Percentiles rank a stretch among this genome's conserved stretches.
Conservation (phyloP, 2,888 invertebrate genomes). For the Liodrosophila aerea region DNA sequence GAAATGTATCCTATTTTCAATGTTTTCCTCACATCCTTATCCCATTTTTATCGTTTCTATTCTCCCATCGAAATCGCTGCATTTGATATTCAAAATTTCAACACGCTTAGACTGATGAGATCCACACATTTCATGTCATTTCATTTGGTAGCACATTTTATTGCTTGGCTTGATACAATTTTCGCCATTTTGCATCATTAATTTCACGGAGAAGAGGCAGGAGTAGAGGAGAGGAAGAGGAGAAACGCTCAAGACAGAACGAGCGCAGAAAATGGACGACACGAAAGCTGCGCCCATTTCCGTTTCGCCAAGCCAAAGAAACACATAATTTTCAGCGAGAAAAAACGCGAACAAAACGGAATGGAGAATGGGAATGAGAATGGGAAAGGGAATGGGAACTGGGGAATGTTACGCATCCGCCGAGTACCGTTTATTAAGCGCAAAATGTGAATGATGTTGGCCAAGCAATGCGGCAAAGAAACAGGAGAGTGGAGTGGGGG, state of each 20-base stretch:
- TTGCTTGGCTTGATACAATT: slow-evolving; percentile 21
- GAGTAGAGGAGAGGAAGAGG: not conserved
- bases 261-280: not conserved
- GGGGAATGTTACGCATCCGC: slow-evolving; percentile 2
- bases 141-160: slow-evolving; percentile 1
- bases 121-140: not conserved
- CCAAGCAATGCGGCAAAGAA: not conserved
- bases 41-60: too few species aligned
- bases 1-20: too few species aligned
- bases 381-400: not conserved
- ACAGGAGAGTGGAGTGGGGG: not conserved
- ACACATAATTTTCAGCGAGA: not conserved
- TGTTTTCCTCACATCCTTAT: too few species aligned
- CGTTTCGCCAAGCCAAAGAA: not conserved
- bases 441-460: slow-evolving; percentile 30
- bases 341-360: slow-evolving; percentile 1
- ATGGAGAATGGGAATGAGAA: not conserved
- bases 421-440: slow-evolving; percentile 31
- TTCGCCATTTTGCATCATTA: slow-evolving; percentile 36
- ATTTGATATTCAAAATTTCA: too few species aligned
- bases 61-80: too few species aligned
- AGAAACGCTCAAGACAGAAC: too few species aligned
- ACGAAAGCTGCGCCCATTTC: slow-evolving; percentile 4
- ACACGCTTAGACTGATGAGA: not conserved
- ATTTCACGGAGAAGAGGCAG: slow-evolving; percentile 16